These are phyloP conservation scores for Apostichopus japonicus DNA, from an alignment of 35 echinoderm and acorn worm species.

Conservation along the genomic window DNA sequence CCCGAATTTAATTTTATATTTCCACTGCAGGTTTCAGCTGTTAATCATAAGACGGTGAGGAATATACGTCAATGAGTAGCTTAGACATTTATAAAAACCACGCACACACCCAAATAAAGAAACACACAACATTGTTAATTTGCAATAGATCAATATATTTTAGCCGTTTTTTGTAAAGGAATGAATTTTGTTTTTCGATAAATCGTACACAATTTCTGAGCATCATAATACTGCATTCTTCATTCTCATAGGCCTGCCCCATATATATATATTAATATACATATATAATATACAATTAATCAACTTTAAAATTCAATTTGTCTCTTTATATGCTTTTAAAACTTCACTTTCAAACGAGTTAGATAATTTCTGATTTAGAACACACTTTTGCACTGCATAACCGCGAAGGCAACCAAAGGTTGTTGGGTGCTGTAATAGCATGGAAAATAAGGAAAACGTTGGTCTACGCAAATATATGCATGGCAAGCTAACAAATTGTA, in stretches of 20 bases:
- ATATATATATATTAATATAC: neutral
- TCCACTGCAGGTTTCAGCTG: too few species aligned
- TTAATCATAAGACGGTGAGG: too few species aligned
- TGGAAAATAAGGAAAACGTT: neutral
- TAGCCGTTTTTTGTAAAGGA: slow-evolving; percentile 1
- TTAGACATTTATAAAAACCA: too few species aligned
- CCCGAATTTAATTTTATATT: too few species aligned
- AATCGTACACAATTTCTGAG: neutral
- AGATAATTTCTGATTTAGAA: slow-evolving; percentile 11
- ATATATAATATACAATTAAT: neutral
- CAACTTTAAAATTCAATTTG: neutral
- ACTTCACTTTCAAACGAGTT: slow-evolving; percentile 18
- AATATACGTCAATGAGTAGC: too few species aligned
- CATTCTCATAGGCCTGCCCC: neutral
- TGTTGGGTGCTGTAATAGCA: neutral
- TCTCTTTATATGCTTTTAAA: neutral
- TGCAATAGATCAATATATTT: slow-evolving; percentile 16
- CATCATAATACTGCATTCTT: neutral
- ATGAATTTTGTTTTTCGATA: neutral
- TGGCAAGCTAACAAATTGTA: too few species aligned
- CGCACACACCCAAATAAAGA: neutral
- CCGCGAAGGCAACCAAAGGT: slow-evolving; percentile 14
- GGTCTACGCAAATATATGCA: too few species aligned
- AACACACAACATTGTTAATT: neutral
- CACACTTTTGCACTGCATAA: slow-evolving; percentile 53